A percentile compares a stretch with the other conserved stretches of the same genome.
These are phyloP conservation scores for Scomber japonicus DNA, from an alignment of 2,113 vertebrate species.

Conservation along the genomic window DNA sequence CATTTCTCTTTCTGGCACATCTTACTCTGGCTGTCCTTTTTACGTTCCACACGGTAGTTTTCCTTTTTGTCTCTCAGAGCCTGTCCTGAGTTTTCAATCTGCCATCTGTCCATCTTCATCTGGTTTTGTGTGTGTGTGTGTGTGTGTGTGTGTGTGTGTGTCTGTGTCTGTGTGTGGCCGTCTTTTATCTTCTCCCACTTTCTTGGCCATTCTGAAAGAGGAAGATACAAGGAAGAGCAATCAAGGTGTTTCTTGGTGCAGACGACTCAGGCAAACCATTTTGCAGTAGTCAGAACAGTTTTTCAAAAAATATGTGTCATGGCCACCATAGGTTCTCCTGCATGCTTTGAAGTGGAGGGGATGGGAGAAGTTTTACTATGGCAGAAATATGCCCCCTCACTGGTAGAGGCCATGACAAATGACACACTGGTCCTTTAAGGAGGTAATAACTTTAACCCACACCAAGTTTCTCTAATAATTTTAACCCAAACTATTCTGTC, in stretches of 20 bases:
- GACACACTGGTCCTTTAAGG: too few relatives aligned
- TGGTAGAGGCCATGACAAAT: too few relatives aligned
- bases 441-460: too few relatives aligned
- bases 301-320: too few relatives aligned
- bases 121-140: background rate
- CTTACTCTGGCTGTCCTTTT: slow-evolving; percentile 25
- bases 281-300: background rate
- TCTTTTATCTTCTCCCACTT: background rate
- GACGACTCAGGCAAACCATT: background rate
- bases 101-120: background rate
- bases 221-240: slow-evolving; percentile 2
- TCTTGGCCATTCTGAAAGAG: background rate
- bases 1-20: slow-evolving; percentile 55
- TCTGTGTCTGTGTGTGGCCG: background rate
- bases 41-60: slow-evolving; percentile 2
- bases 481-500: too few relatives aligned
- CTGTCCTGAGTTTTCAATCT: slow-evolving; percentile 21
- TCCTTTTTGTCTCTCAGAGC: slow-evolving; percentile 8
- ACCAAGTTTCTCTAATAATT: too few relatives aligned
- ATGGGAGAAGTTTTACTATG: too few relatives aligned
- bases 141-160: background rate
- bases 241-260: background rate
- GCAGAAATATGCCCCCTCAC: too few relatives aligned
- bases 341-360: too few relatives aligned
- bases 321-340: too few relatives aligned